These are phyloP conservation scores for Cardiocondyla obscurior DNA, from an alignment of 1,140 invertebrate species.

Conservation along the genomic window DNA sequence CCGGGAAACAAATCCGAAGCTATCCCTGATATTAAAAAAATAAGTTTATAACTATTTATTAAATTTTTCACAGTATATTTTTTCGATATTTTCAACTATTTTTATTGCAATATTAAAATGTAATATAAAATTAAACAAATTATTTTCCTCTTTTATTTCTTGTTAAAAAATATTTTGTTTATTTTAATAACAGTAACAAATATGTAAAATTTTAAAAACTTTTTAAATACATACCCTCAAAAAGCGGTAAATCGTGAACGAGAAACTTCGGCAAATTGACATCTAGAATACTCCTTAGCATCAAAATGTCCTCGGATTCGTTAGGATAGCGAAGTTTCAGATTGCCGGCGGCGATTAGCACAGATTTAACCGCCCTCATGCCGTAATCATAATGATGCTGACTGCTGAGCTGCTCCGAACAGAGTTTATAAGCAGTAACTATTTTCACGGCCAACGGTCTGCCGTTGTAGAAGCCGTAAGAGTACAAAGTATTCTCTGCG, in stretches of 20 bases:
- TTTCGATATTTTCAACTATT: neutral
- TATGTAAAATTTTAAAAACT: no score
- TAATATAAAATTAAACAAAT: neutral
- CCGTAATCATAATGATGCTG: slow-evolving; percentile 98
- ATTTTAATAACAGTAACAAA: no score
- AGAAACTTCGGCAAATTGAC: slow-evolving; percentile 97
- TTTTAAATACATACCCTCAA: slow-evolving; percentile 86
- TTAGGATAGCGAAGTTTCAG: slow-evolving; percentile 95
- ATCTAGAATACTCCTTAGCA: slow-evolving; percentile 95
- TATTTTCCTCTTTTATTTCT: neutral
- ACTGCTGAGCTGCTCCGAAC: slow-evolving; percentile 96
- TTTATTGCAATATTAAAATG: neutral
- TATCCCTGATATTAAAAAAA: slow-evolving; percentile 82
- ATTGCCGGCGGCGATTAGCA: slow-evolving; percentile 95
- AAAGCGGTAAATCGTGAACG: slow-evolving; percentile 93
- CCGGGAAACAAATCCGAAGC: slow-evolving; percentile 97
- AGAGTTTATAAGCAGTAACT: slow-evolving; percentile 96
- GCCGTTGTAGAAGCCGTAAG: slow-evolving; percentile 96
- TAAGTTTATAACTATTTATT: neutral
- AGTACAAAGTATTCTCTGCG: slow-evolving; percentile 96
- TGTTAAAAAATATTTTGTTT: neutral
- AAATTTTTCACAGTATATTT: neutral
- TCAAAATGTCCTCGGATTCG: slow-evolving; percentile 91
- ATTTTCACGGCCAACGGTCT: slow-evolving; percentile 96
- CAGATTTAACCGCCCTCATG: slow-evolving; percentile 94